These are phyloP conservation scores for Microctenopoma lineatum DNA, from an alignment of 2,797 vertebrate genomes.

Conservation along the genomic window DNA sequence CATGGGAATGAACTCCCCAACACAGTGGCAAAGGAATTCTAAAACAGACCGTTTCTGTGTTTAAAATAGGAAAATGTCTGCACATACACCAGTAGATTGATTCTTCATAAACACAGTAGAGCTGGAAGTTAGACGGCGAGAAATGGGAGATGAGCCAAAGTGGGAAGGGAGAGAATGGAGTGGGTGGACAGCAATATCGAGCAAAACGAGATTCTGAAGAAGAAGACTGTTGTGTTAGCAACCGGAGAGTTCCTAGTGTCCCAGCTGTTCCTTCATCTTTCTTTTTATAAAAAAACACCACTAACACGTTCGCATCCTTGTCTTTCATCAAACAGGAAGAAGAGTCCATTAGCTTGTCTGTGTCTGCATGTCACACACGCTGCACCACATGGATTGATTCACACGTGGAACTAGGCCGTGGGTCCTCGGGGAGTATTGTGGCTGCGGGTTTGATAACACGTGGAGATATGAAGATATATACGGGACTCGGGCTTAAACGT, in stretches of 20 bases:
- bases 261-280: not conserved
- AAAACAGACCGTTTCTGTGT: not conserved
- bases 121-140: not conserved
- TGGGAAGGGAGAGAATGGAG: slow-evolving; percentile 24
- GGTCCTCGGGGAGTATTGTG: slow-evolving; percentile 33
- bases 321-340: slow-evolving; percentile 36
- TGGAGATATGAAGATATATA: not conserved
- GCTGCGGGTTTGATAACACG: slow-evolving; percentile 21
- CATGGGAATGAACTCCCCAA: slow-evolving; percentile 15
- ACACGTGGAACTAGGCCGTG: slow-evolving; percentile 34
- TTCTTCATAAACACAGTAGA: not conserved
- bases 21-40: not conserved
- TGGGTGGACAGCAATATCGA: slow-evolving; percentile 27
- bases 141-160: slow-evolving; percentile 14
- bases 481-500: not conserved
- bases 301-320: slow-evolving; percentile 7
- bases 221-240: slow-evolving; percentile 16
- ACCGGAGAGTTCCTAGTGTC: slow-evolving; percentile 24
- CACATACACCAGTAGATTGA: not conserved
- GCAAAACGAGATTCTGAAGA: slow-evolving; percentile 23
- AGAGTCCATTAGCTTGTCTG: slow-evolving; percentile 42
- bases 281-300: slow-evolving; percentile 27
- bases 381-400: slow-evolving; percentile 59
- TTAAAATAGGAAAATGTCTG: not conserved
- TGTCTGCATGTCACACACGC: slow-evolving; percentile 18